Base-by-base conservation (phyloP, 2,797 vertebrate genomes). In the Melanitta fusca region DNA sequence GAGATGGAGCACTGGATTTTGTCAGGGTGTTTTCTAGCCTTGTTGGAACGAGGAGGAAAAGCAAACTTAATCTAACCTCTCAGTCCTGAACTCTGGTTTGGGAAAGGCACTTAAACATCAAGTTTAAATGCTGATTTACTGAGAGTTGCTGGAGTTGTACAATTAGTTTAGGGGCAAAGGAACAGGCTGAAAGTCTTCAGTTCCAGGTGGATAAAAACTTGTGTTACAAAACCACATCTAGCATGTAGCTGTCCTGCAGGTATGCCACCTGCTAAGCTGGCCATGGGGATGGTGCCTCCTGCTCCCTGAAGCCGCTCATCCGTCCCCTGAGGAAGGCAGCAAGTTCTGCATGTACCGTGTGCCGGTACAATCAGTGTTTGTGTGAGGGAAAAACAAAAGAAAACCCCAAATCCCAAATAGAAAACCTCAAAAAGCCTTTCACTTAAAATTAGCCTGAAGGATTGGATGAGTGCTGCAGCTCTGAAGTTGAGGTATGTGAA, bases 191-290 rank as follows among this genome's bases (percentile, higher is more conserved):
- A 73, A 56, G 30, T 27, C 49, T 54, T 68, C 15, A 3, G 27
- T 53, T 57, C 36, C 66, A 32, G 17, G 7, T 19, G 38, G 30
- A 38, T 36, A 24, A 24, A 47, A 45, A 28, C 61, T 80, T 74
- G 54, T 6, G 5, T 0, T 34, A 0, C 1, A 12, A 27, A 27
- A 45, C 19, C 56, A 28, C 56, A 60, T 10, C 34, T 4, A 30
- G 53, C 24, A 4, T 0, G 2, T 18, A 47, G 53, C 34, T 71
- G 20, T 32, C 39, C 7, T 10, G 22, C 36, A 38, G 39, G 16
- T 19, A 5, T 15, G 32, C 49, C 51, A 30, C 2, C 1, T 1
- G 1, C 53, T 53, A 2, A 70, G 41, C 14, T 24, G 17, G 3
- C 45, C 20, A 0, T 1, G 53, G 47, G 66, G 69, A 21, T 1